Evolutionary conservation across 2,797 vertebrate genomes (phyloP).

Genomic region (Acestrorhynchus altus): DNA sequence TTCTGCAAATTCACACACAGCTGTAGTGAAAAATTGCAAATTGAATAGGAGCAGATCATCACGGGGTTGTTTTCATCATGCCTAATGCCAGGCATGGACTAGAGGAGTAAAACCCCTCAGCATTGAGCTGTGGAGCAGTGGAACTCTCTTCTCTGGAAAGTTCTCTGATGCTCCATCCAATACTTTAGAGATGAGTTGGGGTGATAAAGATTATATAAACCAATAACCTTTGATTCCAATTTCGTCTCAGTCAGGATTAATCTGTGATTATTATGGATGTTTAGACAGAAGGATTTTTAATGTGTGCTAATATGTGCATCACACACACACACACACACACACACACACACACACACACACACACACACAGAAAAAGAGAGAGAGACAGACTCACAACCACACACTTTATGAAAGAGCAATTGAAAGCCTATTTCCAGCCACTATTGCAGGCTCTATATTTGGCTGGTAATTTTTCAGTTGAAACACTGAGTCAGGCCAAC

Average conservation of each 20-base stretch:
- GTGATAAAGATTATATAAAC: conserved; percentile 63
- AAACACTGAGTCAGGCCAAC: conserved; percentile 65
- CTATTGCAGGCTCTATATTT: conserved; percentile 72
- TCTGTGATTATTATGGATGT: conserved; percentile 72
- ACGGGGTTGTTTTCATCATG: too few species aligned
- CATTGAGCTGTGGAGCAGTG: too few species aligned
- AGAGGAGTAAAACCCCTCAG: too few species aligned
- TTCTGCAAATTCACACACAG: too few species aligned
- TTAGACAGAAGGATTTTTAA: conserved; percentile 70
- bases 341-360: background rate
- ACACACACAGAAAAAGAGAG: too few species aligned
- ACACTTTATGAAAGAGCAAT: conserved; percentile 70
- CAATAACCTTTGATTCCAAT: conserved; percentile 68
- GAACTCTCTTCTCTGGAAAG: too few species aligned
- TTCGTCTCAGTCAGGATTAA: conserved; percentile 66
- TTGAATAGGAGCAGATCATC: too few species aligned
- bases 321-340: conserved; percentile 19
- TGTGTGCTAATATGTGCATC: conserved; percentile 24
- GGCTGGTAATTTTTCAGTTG: conserved; percentile 68
- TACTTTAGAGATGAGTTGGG: too few species aligned
- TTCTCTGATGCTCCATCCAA: too few species aligned
- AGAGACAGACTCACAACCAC: too few species aligned
- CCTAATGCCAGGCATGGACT: too few species aligned
- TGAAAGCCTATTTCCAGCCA: conserved; percentile 79
- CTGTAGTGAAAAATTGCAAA: too few species aligned